Evolutionary conservation across 2,797 vertebrate species (phyloP), one percentile per base, ranked within the genome.

Genomic region (Typhlichthys eigenmanni): DNA sequence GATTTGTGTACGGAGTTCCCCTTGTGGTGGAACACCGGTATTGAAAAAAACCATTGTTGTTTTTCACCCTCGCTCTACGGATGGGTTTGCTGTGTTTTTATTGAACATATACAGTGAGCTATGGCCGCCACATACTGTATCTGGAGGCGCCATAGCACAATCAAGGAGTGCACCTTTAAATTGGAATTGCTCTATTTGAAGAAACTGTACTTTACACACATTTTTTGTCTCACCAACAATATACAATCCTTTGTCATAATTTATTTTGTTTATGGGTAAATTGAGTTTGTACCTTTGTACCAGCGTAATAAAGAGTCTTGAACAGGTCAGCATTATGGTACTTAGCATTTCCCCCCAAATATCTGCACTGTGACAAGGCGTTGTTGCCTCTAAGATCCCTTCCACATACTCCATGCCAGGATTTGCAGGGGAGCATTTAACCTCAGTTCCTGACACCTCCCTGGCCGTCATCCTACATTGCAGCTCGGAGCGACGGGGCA

Each of bases 401-500:
- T 90, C 89, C 85, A 72, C 56, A 4, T 54, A 72, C 57, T 91
- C 90, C 88, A 79, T 58, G 47, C 84, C 88, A 79, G 80, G 65
- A 84, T 89, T 92, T 91, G 10, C 76, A 66, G 70, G 50, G 32
- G 38, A 63, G 43, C 71, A 62, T 81, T 76, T 81, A 45, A 78
- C 76, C 84, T 66, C 58, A 52, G 12, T 66, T 71, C 13, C 55
- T 13, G 29, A 24, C 34, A 17, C 0, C 73, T 73, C 72, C 62
- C 79, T 80, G 74, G 48, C 58, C 70, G 68, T 76, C 80, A 60
- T 83, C 60, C 72, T 74, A 50, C 64, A 55, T 34, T 58, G 60
- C 60, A 60, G 43, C 38, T 13, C 50, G n/a, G 9, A 9, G n/a
- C 29, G 19, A 77, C 51, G 69, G 58, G 72, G 58, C 7, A 38